Evolutionary conservation across 2,113 vertebrate species (phyloP).

Genomic region (Amblyopsis rosae): DNA sequence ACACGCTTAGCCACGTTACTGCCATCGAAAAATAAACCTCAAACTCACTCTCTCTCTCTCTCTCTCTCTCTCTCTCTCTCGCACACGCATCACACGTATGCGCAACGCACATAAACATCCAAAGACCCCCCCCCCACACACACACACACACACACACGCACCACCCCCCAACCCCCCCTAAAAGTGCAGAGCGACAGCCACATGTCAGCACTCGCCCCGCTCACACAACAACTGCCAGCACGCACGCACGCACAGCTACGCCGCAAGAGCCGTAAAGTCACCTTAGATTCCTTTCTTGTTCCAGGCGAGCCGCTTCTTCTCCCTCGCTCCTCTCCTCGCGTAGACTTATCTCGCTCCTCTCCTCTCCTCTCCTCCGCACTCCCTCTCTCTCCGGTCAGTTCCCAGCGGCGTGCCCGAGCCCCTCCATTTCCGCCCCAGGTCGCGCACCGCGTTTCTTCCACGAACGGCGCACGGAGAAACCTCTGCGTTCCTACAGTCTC

Average conservation of each 20-base stretch:
- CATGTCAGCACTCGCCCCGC: conserved; percentile 56
- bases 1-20: conserved; percentile 44
- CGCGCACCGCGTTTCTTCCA: conserved; percentile 63
- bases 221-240: background rate
- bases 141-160: conserved; percentile 19
- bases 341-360: conserved; percentile 50
- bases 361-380: conserved; percentile 31
- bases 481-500: conserved; percentile 74
- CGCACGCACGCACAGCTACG: conserved; percentile 2
- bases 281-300: conserved; percentile 74
- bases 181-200: conserved; percentile 54
- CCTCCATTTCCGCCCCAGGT: conserved; percentile 75
- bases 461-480: conserved; percentile 54
- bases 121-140: background rate
- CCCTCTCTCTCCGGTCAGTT: conserved; percentile 64
- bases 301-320: conserved; percentile 64
- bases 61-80: background rate
- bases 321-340: conserved; percentile 52
- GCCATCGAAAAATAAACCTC: conserved; percentile 45
- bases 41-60: conserved; percentile 18
- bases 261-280: conserved; percentile 64
- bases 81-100: background rate
- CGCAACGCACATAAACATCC: background rate
- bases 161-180: conserved; percentile 34
- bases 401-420: conserved; percentile 66